Evolutionary conservation across 2,113 vertebrate genomes (phyloP).

Genomic region (Lipophrys pholis): DNA sequence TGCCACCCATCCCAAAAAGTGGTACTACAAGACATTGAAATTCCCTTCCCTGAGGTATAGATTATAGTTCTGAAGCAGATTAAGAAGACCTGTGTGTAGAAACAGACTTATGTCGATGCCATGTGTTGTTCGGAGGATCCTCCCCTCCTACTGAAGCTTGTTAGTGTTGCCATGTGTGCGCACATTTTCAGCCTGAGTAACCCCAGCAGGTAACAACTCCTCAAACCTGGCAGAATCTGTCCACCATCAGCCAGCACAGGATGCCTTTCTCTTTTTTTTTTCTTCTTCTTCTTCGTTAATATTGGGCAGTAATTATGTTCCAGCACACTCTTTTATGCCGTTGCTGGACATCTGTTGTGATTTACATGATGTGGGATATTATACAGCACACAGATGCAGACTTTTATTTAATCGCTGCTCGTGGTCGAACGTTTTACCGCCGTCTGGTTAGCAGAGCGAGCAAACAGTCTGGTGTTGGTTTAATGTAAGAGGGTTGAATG

Average conservation of each 20-base stretch:
- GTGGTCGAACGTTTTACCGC: no score
- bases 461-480: no score
- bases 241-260: constrained; percentile 33
- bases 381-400: background rate
- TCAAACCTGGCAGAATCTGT: constrained; percentile 33
- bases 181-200: constrained; percentile 56
- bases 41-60: background rate
- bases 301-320: constrained; percentile 22
- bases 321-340: constrained; percentile 18
- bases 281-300: no score
- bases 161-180: constrained; percentile 55
- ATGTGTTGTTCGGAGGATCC: constrained; percentile 8
- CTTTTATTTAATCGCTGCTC: background rate
- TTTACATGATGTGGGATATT: constrained; percentile 4
- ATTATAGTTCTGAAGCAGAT: background rate
- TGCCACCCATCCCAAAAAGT: no score
- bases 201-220: constrained; percentile 45
- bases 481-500: no score
- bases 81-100: background rate
- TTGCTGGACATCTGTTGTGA: constrained; percentile 57
- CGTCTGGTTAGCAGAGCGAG: no score
- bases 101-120: background rate
- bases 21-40: no score
- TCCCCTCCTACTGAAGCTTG: constrained; percentile 3
- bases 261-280: constrained; percentile 27